Conservation (phyloP, 2,888 invertebrate genomes). For the Dryococelus australis region DNA sequence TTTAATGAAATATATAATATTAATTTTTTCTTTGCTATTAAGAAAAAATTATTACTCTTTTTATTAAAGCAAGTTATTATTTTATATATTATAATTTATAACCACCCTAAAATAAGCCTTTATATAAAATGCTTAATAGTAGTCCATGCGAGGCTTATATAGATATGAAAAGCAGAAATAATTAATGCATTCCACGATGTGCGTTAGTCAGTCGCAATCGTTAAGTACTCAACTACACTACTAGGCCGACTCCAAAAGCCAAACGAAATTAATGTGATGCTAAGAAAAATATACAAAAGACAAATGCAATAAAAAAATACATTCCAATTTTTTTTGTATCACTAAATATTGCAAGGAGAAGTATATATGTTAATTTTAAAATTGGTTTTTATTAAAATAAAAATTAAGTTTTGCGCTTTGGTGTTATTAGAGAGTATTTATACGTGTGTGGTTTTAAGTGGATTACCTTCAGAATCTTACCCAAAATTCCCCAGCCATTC, state of each 20-base stretch:
- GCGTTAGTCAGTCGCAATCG: conserved; percentile 7
- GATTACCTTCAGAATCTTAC: conserved; percentile 47
- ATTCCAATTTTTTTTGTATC: conserved; percentile 41
- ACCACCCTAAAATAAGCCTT: neutral
- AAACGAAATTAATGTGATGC: conserved; percentile 39
- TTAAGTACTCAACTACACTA: conserved; percentile 37
- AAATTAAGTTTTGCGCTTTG: conserved; percentile 24
- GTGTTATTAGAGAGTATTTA: conserved; percentile 39
- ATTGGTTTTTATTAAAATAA: conserved; percentile 22
- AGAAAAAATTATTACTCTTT: neutral
- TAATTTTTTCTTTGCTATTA: neutral
- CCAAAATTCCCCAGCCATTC: conserved; percentile 47
- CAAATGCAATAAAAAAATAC: conserved; percentile 40
- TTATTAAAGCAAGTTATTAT: neutral
- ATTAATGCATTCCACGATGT: conserved; percentile 40
- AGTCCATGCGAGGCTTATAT: neutral
- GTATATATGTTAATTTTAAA: conserved; percentile 35
- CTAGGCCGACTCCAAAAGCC: conserved; percentile 38
- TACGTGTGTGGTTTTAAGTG: conserved; percentile 41
- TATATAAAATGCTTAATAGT: neutral
- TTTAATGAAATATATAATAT: neutral
- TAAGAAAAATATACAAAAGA: conserved; percentile 38
- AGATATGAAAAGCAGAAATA: conserved; percentile 37
- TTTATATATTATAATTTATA: neutral
- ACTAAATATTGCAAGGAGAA: conserved; percentile 41